Conservation (phyloP, 1,140 invertebrate species). For the Aphis craccivora region DNA sequence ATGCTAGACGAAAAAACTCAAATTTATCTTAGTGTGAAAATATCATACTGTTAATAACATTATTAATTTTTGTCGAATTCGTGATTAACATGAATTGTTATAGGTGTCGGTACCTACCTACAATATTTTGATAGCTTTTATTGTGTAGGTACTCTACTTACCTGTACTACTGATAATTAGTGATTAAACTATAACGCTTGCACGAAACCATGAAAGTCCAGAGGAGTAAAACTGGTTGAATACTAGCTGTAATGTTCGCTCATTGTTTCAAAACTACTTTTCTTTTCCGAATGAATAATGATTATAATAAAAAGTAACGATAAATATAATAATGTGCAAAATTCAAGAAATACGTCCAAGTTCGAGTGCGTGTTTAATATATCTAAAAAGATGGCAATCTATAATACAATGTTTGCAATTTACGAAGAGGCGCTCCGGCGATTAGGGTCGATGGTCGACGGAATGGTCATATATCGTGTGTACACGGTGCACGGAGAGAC, state of each 20-base stretch:
- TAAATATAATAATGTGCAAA: background rate
- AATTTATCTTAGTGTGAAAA: background rate
- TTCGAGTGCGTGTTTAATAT: background rate
- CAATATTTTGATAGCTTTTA: background rate
- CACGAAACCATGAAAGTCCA: background rate
- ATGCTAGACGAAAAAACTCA: background rate
- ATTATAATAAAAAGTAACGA: background rate
- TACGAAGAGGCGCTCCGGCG: background rate
- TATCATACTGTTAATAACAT: background rate
- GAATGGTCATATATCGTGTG: background rate
- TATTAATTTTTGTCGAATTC: background rate
- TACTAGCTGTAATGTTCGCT: background rate
- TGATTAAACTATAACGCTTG: background rate
- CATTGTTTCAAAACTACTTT: background rate
- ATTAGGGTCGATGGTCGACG: background rate
- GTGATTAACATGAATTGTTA: background rate
- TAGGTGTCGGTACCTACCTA: background rate
- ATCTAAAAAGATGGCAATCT: background rate
- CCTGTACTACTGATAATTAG: background rate
- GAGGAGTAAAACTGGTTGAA: background rate
- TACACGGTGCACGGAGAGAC: background rate
- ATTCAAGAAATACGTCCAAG: background rate
- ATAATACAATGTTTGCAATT: slow-evolving; percentile 8
- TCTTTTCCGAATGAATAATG: background rate
- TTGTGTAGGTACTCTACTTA: background rate